These are phyloP conservation scores for Pteronotus mesoamericanus DNA, from an alignment of 2,797 vertebrate genomes.

Conservation along the genomic window DNA sequence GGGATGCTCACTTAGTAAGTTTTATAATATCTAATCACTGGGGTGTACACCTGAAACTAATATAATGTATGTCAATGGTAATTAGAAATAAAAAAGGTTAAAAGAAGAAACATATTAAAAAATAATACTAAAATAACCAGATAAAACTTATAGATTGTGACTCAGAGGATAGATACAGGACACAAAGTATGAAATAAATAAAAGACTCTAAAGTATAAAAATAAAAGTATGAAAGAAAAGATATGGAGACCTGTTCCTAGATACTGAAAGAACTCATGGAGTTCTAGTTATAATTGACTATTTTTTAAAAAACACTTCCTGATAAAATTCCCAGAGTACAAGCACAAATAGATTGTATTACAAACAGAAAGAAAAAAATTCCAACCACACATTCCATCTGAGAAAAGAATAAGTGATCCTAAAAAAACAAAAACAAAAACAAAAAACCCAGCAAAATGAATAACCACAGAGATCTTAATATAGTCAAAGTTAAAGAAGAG, in stretches of 20 bases:
- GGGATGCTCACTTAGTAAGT: no score
- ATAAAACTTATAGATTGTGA: neutral
- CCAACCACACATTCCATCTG: neutral
- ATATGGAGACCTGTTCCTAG: neutral
- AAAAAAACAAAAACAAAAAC: no score
- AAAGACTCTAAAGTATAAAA: neutral
- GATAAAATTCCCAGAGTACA: neutral
- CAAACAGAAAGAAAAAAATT: neutral
- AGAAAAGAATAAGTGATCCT: neutral
- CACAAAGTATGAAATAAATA: neutral
- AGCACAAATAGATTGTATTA: neutral
- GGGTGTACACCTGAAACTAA: no score
- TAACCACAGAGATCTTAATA: neutral
- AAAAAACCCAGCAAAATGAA: neutral
- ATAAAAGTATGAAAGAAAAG: neutral
- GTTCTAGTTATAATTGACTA: neutral
- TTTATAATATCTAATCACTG: no score
- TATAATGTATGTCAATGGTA: no score
- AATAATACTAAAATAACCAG: neutral
- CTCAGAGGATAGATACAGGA: neutral
- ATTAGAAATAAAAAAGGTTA: no score
- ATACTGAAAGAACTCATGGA: neutral
- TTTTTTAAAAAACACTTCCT: neutral
- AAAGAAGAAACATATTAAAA: neutral
- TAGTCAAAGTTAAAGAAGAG: neutral